phyloP scores from a whole-genome alignment of 2,888 invertebrate species.

The Frankliniella fusca region DNA sequence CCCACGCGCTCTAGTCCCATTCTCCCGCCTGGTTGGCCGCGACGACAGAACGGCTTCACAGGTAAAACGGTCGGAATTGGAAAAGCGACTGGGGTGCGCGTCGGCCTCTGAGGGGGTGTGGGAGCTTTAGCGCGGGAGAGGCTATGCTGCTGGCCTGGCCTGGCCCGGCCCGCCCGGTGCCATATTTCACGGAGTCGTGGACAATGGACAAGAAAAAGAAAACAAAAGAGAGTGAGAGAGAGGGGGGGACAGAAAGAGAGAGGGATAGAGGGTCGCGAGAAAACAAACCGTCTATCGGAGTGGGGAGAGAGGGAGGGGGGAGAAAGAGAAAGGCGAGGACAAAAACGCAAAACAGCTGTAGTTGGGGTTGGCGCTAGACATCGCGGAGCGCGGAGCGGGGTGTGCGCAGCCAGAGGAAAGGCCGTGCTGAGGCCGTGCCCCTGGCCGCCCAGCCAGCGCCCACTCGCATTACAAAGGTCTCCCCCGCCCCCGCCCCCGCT shows the following conservation, averaged over 20 bases:
- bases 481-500: neutral
- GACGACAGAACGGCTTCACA: neutral
- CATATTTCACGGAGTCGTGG: slow-evolving; percentile 24
- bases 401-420: too few relatives aligned
- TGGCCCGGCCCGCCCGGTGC: neutral
- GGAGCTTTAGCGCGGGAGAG: neutral
- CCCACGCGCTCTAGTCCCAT: too few relatives aligned
- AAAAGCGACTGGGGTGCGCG: neutral
- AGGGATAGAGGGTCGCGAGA: neutral
- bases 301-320: neutral
- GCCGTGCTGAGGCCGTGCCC: too few relatives aligned
- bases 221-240: neutral
- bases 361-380: neutral
- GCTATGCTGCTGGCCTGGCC: too few relatives aligned
- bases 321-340: neutral
- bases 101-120: neutral
- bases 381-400: neutral
- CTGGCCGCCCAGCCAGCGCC: neutral
- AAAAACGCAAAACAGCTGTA: slow-evolving; percentile 25
- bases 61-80: slow-evolving; percentile 4
- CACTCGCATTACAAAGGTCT: slow-evolving; percentile 18
- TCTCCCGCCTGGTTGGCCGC: too few relatives aligned
- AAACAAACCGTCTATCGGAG: neutral
- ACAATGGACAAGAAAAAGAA: slow-evolving; percentile 19
- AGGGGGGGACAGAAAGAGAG: too few relatives aligned